Evolutionary conservation across 2,888 invertebrate genomes (phyloP).

Genomic region (Thymelicus acteon): DNA sequence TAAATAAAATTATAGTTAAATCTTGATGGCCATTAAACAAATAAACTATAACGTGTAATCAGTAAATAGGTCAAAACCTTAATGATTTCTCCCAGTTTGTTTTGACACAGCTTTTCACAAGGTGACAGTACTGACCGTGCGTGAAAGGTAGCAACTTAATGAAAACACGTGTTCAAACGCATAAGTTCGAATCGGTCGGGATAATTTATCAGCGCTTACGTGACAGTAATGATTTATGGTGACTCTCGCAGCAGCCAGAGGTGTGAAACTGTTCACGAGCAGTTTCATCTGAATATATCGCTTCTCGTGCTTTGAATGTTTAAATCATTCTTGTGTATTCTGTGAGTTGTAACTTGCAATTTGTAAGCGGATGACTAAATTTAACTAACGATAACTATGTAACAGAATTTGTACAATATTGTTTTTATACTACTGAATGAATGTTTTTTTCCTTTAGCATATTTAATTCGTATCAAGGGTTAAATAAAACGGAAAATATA

Average conservation of each 20-base stretch:
- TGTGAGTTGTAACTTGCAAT: too few relatives aligned
- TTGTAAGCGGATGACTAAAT: too few relatives aligned
- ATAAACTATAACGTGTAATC: too few relatives aligned
- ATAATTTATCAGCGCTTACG: constrained; percentile 5
- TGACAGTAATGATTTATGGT: constrained; percentile 13
- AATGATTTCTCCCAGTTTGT: neutral
- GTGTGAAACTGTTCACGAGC: constrained; percentile 6
- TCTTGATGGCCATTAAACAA: too few relatives aligned
- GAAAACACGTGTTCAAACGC: constrained; percentile 17
- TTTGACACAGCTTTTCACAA: constrained; percentile 13
- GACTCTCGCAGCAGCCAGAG: neutral
- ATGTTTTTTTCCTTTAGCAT: too few relatives aligned
- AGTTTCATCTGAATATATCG: neutral
- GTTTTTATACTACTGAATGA: too few relatives aligned
- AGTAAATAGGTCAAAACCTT: neutral
- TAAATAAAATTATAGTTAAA: too few relatives aligned
- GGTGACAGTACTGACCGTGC: neutral
- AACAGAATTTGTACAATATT: too few relatives aligned
- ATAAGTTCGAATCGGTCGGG: neutral
- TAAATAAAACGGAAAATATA: too few relatives aligned
- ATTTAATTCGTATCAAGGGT: too few relatives aligned
- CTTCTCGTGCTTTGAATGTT: neutral
- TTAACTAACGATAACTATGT: too few relatives aligned
- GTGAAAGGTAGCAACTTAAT: constrained; percentile 6
- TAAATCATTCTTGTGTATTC: neutral